Conservation (phyloP, 2,888 invertebrate genomes). For the Drosophila nr. perissopoda region DNA sequence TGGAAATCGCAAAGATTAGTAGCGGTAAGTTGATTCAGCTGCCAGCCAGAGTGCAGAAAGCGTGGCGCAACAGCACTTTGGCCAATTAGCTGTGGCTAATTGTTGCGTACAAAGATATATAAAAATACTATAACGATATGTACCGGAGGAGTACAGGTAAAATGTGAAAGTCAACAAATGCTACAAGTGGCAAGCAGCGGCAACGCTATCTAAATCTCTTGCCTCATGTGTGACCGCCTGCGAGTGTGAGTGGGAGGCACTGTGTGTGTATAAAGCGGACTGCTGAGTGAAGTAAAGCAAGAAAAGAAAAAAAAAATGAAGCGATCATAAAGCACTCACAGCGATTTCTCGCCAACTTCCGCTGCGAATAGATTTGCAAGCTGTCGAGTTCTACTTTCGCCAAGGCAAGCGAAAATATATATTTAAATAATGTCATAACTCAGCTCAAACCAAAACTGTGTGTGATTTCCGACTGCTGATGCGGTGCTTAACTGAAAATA, state of each 20-base stretch:
- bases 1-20: slow-evolving; percentile 61
- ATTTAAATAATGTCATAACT: slow-evolving; percentile 44
- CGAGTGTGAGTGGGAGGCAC: slow-evolving; percentile 15
- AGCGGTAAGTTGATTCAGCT: slow-evolving; percentile 51
- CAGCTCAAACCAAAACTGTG: slow-evolving; percentile 4
- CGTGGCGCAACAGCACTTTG: slow-evolving; percentile 76
- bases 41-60: slow-evolving; percentile 70
- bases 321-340: slow-evolving; percentile 59
- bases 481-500: background rate
- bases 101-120: slow-evolving; percentile 64
- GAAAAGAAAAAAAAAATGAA: background rate
- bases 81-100: slow-evolving; percentile 79
- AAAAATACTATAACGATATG: slow-evolving; percentile 14
- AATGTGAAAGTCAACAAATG: slow-evolving; percentile 68
- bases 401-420: slow-evolving; percentile 40
- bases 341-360: slow-evolving; percentile 73
- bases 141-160: slow-evolving; percentile 10
- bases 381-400: slow-evolving; percentile 76
- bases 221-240: slow-evolving; percentile 29
- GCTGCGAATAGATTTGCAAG: slow-evolving; percentile 62
- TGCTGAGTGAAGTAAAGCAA: background rate
- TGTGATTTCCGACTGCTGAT: slow-evolving; percentile 26
- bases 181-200: slow-evolving; percentile 10
- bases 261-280: slow-evolving; percentile 10
- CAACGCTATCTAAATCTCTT: slow-evolving; percentile 11